These are phyloP conservation scores for Aphelinus certus DNA, from an alignment of 1,140 invertebrate genomes.

Conservation along the genomic window DNA sequence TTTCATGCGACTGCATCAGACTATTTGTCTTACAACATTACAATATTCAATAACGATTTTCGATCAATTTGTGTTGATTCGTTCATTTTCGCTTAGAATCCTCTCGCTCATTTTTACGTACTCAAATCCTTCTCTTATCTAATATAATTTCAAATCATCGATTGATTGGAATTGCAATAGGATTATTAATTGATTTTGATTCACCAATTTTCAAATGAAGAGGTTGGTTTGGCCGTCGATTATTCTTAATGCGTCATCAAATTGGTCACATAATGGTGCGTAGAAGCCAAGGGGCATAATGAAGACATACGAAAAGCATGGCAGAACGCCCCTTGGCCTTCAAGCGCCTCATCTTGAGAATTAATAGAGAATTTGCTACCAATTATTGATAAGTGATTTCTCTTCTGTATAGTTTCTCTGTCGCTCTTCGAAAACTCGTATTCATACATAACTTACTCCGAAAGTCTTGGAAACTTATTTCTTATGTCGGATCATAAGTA, in stretches of 20 bases:
- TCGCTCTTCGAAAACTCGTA: neutral
- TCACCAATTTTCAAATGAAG: no score
- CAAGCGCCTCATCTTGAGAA: no score
- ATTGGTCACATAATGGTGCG: no score
- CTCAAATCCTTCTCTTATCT: neutral
- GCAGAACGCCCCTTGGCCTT: no score
- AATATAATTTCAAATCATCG: neutral
- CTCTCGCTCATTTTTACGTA: conserved; percentile 21
- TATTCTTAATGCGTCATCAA: no score
- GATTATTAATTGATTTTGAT: no score
- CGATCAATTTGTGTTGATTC: neutral
- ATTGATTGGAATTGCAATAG: no score
- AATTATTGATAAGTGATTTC: conserved; percentile 12
- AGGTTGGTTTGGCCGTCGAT: neutral
- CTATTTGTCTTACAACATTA: no score
- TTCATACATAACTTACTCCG: neutral
- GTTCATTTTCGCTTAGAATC: conserved; percentile 10
- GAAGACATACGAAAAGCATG: no score
- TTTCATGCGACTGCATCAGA: neutral
- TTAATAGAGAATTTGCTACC: no score
- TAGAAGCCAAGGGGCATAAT: no score
- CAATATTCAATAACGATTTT: conserved; percentile 2
- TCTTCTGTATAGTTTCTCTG: neutral
- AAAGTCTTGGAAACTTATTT: neutral
- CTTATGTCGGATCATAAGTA: conserved; percentile 25